Base-by-base conservation (phyloP, 2,113 vertebrate species). In the Takifugu flavidus region DNA sequence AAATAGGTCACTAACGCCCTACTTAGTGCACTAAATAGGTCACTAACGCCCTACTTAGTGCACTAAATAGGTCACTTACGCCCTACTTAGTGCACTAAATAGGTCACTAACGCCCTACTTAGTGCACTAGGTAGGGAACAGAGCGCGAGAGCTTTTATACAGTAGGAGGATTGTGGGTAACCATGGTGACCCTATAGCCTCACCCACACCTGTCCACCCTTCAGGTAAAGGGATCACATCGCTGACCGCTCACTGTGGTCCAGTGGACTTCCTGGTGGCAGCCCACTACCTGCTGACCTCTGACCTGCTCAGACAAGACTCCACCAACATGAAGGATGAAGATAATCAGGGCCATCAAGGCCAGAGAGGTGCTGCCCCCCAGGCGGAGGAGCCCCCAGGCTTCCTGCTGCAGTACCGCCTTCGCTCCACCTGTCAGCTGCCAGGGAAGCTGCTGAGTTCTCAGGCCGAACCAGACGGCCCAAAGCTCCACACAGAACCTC, bases 241-340 rank as follows among this genome's bases (percentile, higher is more conserved):
- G 61, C 44, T 72, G 58, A 79, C 74, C 13, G 80, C 74, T 27
- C 77, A 79, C 80, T 74, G 70, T 47, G 77, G 80, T 29, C 70
- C 70, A 0, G 80, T 82, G 45, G 77, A 82, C 65, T 66, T 82
- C 27, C 55, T 82, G 52, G 44, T 79, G 52, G 59, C 70, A 0
- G 51, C 58, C 34, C 66, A 54, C 51, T 63, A 70, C 57, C 66
- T 47, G 0, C 63, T 79, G 52, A 50, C 67, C 28, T 72, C 73
- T 0, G 39, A 77, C 4, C 6, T 74, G 28, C 57, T 74, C 5
- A 52, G 67, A 44, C 53, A 31, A 13, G 64, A 76, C 52, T 70
- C 69, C 44, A 49, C 57, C 28, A 4, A 56, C 27, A 71, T 4
- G 29, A 20, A 12, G 28, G 47, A 15, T 15, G 26, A 2, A 55